Evolutionary conservation across 2,797 vertebrate species (phyloP).

Genomic region (Pangasius krempfi): DNA sequence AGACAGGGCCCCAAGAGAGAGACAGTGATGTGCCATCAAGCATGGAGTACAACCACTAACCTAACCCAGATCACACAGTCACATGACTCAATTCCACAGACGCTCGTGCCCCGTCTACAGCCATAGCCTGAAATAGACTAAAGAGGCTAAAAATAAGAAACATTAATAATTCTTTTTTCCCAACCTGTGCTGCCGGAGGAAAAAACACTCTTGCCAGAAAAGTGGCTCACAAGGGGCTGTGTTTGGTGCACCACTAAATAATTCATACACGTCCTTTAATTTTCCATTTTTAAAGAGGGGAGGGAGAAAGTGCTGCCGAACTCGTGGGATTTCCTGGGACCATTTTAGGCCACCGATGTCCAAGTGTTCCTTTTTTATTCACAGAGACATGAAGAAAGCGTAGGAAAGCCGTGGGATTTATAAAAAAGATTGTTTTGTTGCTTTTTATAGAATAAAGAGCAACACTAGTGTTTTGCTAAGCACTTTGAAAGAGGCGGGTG

Average conservation of each 20-base stretch:
- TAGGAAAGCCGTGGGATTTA: not conserved
- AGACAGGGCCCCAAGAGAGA: slow-evolving; percentile 47
- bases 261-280: slow-evolving; percentile 42
- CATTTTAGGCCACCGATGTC: slow-evolving; percentile 18
- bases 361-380: slow-evolving; percentile 4
- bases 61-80: slow-evolving; percentile 78
- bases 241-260: slow-evolving; percentile 62
- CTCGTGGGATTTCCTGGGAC: slow-evolving; percentile 24
- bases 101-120: slow-evolving; percentile 71
- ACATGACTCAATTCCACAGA: slow-evolving; percentile 75
- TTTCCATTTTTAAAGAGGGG: slow-evolving; percentile 17
- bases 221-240: slow-evolving; percentile 53
- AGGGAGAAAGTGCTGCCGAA: slow-evolving; percentile 36
- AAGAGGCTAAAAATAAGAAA: slow-evolving; percentile 79
- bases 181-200: slow-evolving; percentile 68
- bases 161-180: slow-evolving; percentile 77
- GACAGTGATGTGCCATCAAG: slow-evolving; percentile 49
- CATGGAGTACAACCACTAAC: slow-evolving; percentile 50
- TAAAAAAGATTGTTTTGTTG: not conserved
- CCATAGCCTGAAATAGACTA: slow-evolving; percentile 80
- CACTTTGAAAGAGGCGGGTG: not conserved
- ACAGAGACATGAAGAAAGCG: not conserved
- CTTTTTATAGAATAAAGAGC: not conserved
- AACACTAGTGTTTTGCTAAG: not conserved
- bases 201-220: slow-evolving; percentile 40